A percentile compares a stretch with the other conserved stretches of the same genome.
Conservation (phyloP, 2,888 invertebrate genomes). For the Dione vanillae region DNA sequence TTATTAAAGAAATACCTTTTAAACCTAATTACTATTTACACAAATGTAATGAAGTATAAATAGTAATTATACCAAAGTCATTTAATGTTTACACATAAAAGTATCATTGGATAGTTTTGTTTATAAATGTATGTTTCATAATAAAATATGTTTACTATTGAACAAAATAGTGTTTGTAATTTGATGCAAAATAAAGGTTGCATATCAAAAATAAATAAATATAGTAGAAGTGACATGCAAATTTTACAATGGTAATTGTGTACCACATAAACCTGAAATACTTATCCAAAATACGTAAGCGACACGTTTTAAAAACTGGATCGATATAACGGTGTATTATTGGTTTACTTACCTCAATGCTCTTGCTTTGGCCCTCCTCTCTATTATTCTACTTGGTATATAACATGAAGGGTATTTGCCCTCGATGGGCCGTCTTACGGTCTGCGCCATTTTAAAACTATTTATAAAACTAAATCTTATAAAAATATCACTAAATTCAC, state of each 20-base stretch:
- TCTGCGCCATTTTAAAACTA: constrained; percentile 87
- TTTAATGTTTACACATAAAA: neutral
- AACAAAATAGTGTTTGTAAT: neutral
- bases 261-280: constrained; percentile 7
- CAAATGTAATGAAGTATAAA: neutral
- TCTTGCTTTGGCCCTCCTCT: constrained; percentile 87
- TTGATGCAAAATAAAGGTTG: neutral
- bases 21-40: too few species aligned
- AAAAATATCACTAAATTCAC: constrained; percentile 59
- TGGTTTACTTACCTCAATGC: constrained; percentile 74
- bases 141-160: neutral
- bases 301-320: constrained; percentile 35
- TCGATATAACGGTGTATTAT: constrained; percentile 36
- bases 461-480: constrained; percentile 52
- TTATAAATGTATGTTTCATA: neutral
- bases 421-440: constrained; percentile 87
- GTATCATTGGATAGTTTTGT: neutral
- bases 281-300: neutral
- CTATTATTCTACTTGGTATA: constrained; percentile 88
- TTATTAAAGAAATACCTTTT: too few species aligned
- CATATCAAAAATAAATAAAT: constrained; percentile 1
- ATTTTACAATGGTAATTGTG: constrained; percentile 1
- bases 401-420: constrained; percentile 92
- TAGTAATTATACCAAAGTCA: neutral
- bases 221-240: neutral